phyloP scores from a whole-genome alignment of 2,797 vertebrate species.

The Phrynocephalus vlangalii region DNA sequence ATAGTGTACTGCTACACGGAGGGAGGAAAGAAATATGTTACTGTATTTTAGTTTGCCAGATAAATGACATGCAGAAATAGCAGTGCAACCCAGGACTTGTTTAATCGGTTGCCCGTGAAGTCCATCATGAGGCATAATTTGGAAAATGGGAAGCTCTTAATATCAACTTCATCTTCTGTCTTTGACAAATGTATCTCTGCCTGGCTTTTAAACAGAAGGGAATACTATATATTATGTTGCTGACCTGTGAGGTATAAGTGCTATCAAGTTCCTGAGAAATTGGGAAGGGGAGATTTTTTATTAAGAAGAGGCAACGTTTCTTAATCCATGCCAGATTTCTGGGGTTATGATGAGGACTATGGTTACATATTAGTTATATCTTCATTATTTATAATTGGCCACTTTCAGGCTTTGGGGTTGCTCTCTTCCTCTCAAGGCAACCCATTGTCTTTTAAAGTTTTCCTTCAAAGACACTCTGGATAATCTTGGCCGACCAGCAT shows the following conservation, averaged over 20 bases:
- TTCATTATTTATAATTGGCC: not conserved
- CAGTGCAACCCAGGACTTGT: not conserved
- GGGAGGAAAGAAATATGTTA: not conserved
- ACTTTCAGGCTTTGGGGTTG: too few relatives aligned
- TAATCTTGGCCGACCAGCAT: too few relatives aligned
- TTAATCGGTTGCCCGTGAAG: not conserved
- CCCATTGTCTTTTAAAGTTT: too few relatives aligned
- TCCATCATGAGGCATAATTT: not conserved
- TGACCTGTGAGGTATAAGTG: not conserved
- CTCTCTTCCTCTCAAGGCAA: too few relatives aligned
- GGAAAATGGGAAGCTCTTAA: not conserved
- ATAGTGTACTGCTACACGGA: not conserved
- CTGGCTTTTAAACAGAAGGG: not conserved
- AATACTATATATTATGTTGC: not conserved
- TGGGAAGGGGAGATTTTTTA: not conserved
- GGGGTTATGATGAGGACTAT: not conserved
- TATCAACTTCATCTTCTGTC: not conserved
- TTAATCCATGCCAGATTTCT: not conserved
- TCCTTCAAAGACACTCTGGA: too few relatives aligned
- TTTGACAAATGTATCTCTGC: not conserved
- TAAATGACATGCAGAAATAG: conserved; percentile 4
- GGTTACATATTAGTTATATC: too few relatives aligned
- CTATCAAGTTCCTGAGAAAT: too few relatives aligned
- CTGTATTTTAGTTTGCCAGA: not conserved
- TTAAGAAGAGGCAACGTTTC: not conserved